phyloP scores from a whole-genome alignment of 2,113 vertebrate species.

The Atrichornis clamosus region DNA sequence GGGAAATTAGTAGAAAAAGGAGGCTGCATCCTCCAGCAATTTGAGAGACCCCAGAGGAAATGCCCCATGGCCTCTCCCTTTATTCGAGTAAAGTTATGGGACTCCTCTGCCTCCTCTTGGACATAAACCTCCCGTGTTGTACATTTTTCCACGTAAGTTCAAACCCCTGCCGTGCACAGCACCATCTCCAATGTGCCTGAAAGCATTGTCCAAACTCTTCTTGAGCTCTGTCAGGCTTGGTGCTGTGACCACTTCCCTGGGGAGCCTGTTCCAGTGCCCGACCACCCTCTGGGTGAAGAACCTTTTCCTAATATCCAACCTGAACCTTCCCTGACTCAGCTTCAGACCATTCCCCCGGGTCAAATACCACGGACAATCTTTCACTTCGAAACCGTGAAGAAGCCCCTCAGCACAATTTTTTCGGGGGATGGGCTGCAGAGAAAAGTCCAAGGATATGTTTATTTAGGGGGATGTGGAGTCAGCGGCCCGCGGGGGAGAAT shows the following conservation, averaged over 20 bases:
- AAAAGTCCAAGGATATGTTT: neutral
- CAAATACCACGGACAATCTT: neutral
- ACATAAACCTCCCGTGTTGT: too few species aligned
- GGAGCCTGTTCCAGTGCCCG: neutral
- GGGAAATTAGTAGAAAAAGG: too few species aligned
- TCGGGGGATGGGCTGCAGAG: accelerated
- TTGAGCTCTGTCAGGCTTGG: neutral
- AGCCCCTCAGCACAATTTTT: neutral
- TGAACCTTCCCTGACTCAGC: neutral
- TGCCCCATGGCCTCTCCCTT: too few species aligned
- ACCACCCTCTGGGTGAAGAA: accelerated
- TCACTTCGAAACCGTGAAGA: neutral
- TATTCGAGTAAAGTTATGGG: too few species aligned
- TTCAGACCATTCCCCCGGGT: neutral
- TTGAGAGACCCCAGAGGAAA: too few species aligned
- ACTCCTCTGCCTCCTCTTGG: too few species aligned
- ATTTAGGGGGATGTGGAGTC: neutral
- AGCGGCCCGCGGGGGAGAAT: accelerated
- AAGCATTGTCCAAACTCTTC: too few species aligned
- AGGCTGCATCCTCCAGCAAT: too few species aligned
- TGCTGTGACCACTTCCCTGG: neutral
- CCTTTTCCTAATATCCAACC: neutral
- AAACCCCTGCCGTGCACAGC: neutral
- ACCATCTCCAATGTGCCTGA: neutral
- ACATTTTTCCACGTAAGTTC: too few species aligned